Evolutionary conservation across 2,113 vertebrate species (phyloP).

Genomic region (Amazona guildingii): DNA sequence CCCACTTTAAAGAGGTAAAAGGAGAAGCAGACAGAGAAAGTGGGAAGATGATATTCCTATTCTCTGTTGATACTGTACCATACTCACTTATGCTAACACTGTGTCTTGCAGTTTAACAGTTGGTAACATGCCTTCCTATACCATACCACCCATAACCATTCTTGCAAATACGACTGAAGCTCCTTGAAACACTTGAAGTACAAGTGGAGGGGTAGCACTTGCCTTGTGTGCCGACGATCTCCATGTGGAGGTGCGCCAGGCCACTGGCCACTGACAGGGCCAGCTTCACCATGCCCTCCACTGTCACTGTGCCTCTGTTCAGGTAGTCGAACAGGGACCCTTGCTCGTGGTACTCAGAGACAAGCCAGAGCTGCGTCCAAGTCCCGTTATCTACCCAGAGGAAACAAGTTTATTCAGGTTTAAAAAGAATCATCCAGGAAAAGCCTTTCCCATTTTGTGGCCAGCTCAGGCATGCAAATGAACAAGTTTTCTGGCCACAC

Average conservation of each 20-base stretch:
- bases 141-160: accelerated
- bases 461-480: accelerated
- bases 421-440: neutral
- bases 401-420: neutral
- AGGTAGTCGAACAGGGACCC: constrained; percentile 96
- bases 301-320: constrained; percentile 87
- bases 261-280: constrained; percentile 90
- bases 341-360: constrained; percentile 95
- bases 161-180: neutral
- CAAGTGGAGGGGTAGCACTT: neutral
- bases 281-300: constrained; percentile 84
- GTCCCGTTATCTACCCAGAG: constrained; percentile 87
- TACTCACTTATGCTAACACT: accelerated
- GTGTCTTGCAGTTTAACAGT: neutral
- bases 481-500: accelerated
- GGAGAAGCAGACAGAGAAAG: accelerated
- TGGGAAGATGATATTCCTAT: accelerated
- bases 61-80: accelerated
- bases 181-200: accelerated
- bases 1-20: accelerated
- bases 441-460: accelerated
- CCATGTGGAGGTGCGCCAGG: constrained; percentile 97
- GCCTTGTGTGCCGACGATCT: constrained; percentile 97
- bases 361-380: constrained; percentile 99
- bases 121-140: accelerated